A percentile compares a stretch with the other conserved stretches of the same genome.
These are phyloP conservation scores for Cyrtodaria siliqua DNA, from an alignment of 2,888 invertebrate genomes.

Conservation along the genomic window DNA sequence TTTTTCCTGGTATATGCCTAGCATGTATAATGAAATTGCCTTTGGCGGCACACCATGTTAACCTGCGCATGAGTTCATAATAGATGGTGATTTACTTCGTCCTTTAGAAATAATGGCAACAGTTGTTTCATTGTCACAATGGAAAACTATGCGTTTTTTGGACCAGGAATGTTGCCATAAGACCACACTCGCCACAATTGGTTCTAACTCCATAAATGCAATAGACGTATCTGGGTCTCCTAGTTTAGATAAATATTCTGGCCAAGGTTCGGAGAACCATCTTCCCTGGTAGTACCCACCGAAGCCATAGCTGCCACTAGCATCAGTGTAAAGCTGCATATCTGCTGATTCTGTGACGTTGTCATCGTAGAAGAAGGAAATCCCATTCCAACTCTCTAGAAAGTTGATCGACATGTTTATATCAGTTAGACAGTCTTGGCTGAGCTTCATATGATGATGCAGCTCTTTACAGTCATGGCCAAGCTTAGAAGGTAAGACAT, in stretches of 20 bases:
- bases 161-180: neutral
- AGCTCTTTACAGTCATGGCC: constrained; percentile 24
- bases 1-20: no score
- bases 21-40: no score
- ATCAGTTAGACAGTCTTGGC: constrained; percentile 25
- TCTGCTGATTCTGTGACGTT: constrained; percentile 23
- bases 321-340: constrained; percentile 42
- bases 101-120: constrained; percentile 7
- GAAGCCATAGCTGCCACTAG: constrained; percentile 12
- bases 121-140: constrained; percentile 5
- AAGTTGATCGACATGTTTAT: constrained; percentile 42
- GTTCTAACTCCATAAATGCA: neutral
- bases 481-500: constrained; percentile 33
- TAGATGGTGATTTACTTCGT: no score
- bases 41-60: no score
- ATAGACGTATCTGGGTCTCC: constrained; percentile 6
- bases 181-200: neutral
- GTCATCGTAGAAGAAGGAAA: constrained; percentile 46
- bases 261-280: constrained; percentile 48
- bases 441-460: constrained; percentile 31
- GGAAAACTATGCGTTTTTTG: neutral
- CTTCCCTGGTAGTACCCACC: constrained; percentile 25
- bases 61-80: no score
- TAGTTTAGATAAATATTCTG: constrained; percentile 10
- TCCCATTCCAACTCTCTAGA: constrained; percentile 45